These are phyloP conservation scores for Tachyglossus aculeatus DNA, from an alignment of 2,797 vertebrate genomes.

Conservation along the genomic window DNA sequence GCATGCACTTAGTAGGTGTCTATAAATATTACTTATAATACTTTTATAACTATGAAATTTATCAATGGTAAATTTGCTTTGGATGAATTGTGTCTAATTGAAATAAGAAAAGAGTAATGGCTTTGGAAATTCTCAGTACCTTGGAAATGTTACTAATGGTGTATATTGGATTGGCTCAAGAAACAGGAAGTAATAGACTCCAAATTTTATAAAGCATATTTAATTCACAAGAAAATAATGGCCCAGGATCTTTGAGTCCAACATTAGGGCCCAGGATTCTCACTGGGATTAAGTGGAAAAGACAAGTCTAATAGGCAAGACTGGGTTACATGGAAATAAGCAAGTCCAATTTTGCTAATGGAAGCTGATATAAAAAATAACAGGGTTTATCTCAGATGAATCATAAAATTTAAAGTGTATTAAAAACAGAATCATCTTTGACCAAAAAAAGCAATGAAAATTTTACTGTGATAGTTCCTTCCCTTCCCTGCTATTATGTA, in stretches of 20 bases:
- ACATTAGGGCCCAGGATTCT: too few relatives aligned
- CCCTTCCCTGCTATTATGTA: too few relatives aligned
- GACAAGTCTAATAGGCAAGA: too few relatives aligned
- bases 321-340: too few relatives aligned
- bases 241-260: too few relatives aligned
- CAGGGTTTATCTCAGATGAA: slow-evolving; percentile 17
- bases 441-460: too few relatives aligned
- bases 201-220: background rate
- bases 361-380: background rate
- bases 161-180: slow-evolving; percentile 18
- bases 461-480: too few relatives aligned
- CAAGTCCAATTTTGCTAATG: slow-evolving; percentile 13
- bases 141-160: slow-evolving; percentile 27
- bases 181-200: slow-evolving; percentile 16
- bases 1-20: too few relatives aligned
- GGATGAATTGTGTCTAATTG: slow-evolving; percentile 6
- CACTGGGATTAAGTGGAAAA: too few relatives aligned
- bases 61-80: slow-evolving; percentile 1
- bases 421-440: too few relatives aligned
- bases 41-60: slow-evolving; percentile 12
- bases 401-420: slow-evolving; percentile 14
- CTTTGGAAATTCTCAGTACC: background rate
- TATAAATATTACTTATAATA: too few relatives aligned
- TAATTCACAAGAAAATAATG: background rate
- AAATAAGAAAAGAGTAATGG: slow-evolving; percentile 10